Evolutionary conservation across 2,797 vertebrate species (phyloP), one percentile per base, ranked within the genome.

Genomic region (Oryzias dopingdopingensis): DNA sequence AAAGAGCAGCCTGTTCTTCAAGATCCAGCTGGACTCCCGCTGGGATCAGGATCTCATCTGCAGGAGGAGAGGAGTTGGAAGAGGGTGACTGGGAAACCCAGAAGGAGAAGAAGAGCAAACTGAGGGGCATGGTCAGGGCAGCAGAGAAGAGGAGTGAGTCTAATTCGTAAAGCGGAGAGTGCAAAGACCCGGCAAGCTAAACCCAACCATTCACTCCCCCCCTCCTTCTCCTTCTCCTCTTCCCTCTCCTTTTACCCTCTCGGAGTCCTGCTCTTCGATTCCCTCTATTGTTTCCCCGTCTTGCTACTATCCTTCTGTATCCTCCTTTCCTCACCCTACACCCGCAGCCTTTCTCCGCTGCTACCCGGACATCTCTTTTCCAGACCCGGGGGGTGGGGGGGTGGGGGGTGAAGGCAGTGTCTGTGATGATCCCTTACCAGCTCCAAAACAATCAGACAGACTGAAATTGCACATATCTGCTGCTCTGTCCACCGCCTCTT

Each of bases 111-210:
- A 37, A 37, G 32, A 37, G 74, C 79, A 74, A 81, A 84, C 76
- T 77, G 72, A 80, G 79, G 83, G 84, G 78, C 79, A 89, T 86
- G 86, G 80, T 82, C 62, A 81, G 86, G 87, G 79, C 86, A 89
- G 65, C 59, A 49, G 67, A 65, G 74, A 74, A 80, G 67, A 81
- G 80, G 75, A 81, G 79, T 68, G 70, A 70, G 67, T 79, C 74
- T 65, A 67, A 66, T 85, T 80, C 86, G 69, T 75, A 85, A 75
- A 82, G 71, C 65, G 43, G 70, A 86, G 76, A 77, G 76, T 61
- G 82, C 76, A 73, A 76, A 80, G 67, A 81, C 67, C 79, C 75
- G 54, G 77, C 73, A 83, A 72, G 63, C 55, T 67, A 79, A 84
- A 79, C 74, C 67, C 73, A 77, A 77, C 70, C 65, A 68, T 78